Evolutionary conservation across 2,888 invertebrate species (phyloP).

Genomic region (Acronicta psi): DNA sequence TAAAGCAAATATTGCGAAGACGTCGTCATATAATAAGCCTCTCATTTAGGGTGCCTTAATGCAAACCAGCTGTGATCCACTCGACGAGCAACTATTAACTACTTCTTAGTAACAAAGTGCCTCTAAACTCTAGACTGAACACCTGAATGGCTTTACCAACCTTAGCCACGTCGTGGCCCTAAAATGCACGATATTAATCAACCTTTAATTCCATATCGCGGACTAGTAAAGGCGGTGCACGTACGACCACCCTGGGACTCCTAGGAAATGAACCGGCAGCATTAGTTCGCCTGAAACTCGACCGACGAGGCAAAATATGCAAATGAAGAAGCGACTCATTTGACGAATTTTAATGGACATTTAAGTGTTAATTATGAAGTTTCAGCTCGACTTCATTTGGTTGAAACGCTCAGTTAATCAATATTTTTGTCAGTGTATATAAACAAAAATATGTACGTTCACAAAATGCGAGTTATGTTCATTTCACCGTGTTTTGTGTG

Average conservation of each 20-base stretch:
- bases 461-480: slow-evolving; percentile 8
- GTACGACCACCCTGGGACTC: slow-evolving; percentile 79
- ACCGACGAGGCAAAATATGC: slow-evolving; percentile 82
- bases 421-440: background rate
- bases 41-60: slow-evolving; percentile 64
- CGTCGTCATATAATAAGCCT: slow-evolving; percentile 56
- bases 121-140: slow-evolving; percentile 78
- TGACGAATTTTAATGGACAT: slow-evolving; percentile 86
- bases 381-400: slow-evolving; percentile 72
- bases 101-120: slow-evolving; percentile 81
- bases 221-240: slow-evolving; percentile 68
- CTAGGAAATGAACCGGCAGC: slow-evolving; percentile 78
- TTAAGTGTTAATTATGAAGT: slow-evolving; percentile 85
- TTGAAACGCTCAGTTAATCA: slow-evolving; percentile 54
- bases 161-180: slow-evolving; percentile 65
- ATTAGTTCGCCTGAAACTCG: slow-evolving; percentile 74
- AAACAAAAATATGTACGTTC: background rate
- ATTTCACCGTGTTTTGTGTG: slow-evolving; percentile 8
- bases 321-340: slow-evolving; percentile 84
- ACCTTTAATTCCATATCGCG: slow-evolving; percentile 84
- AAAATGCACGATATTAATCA: slow-evolving; percentile 83
- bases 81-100: slow-evolving; percentile 73
- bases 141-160: slow-evolving; percentile 74
- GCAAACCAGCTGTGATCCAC: slow-evolving; percentile 67
- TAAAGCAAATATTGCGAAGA: no score